These are phyloP conservation scores for Phalacrocorax pelagicus DNA, from an alignment of 2,113 vertebrate genomes.

Conservation along the genomic window DNA sequence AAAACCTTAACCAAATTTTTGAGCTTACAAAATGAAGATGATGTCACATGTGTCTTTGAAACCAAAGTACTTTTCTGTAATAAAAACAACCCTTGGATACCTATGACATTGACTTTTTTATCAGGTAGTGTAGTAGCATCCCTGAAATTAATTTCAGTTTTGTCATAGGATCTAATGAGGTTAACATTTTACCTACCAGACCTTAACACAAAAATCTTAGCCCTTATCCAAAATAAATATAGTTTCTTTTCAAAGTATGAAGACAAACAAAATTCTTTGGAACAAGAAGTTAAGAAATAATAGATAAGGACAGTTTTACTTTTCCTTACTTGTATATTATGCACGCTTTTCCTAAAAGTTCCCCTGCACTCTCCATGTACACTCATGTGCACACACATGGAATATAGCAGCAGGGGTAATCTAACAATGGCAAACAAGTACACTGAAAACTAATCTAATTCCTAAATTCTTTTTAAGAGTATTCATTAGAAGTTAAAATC, in stretches of 20 bases:
- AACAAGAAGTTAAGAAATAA: not conserved
- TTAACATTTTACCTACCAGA: not conserved
- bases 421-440: rapidly evolving
- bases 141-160: not conserved
- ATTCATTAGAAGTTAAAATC: not conserved
- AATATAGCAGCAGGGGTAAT: not conserved
- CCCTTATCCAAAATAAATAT: not conserved
- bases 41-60: not conserved
- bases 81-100: not conserved
- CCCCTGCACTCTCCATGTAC: not conserved
- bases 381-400: not conserved
- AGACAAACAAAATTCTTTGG: not conserved
- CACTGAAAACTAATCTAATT: not conserved
- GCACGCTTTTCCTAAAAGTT: not conserved
- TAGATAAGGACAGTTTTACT: not conserved
- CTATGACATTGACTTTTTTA: not conserved
- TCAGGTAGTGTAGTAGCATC: not conserved
- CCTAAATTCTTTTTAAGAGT: not conserved
- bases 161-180: not conserved
- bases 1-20: not conserved
- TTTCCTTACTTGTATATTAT: not conserved
- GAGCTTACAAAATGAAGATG: not conserved
- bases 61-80: not conserved
- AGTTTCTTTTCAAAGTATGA: not conserved
- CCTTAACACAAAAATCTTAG: not conserved